Base-by-base conservation (phyloP, 2,797 vertebrate genomes). In the Notolepis coatsorum region DNA sequence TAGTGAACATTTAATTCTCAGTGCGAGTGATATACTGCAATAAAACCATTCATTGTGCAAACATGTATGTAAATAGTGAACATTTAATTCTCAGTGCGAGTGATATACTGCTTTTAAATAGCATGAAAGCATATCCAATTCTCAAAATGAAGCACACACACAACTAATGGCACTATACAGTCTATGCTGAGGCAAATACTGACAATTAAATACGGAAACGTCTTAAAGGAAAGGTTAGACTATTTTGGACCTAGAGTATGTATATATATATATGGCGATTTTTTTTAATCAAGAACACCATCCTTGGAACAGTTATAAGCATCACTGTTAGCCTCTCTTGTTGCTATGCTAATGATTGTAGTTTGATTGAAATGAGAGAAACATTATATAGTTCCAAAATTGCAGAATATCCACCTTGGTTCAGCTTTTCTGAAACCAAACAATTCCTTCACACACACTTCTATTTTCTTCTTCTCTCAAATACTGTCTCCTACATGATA, bases 141-240 rank as follows among this genome's bases (percentile, higher is more conserved):
- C 15, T 76, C 65, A 69, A 56, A 64, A 73, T 86, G 86, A 51
- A 73, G 45, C 68, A 42, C 61, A 51, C 59, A 45, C 63, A 41
- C 74, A 57, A 38, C 47, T 56, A 38, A 55, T 68, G 55, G 60
- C 58, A 71, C 59, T 39, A 77, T 67, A 70, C 35, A 62, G 60
- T 78, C 68, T 79, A 88, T 89, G 86, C 85, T 88, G 9, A 10
- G 2, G 18, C 13, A 49, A 84, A 88, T 76, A 84, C 70, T 77
- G 53, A 75, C 68, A 76, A 74, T 39, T 21, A 28, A 55, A 82
- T 57, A 25, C 12, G 7, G n/a, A n/a, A n/a, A n/a, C n/a, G n/a
- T n/a, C n/a, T n/a, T n/a, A n/a, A n/a, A n/a, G n/a, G n/a, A n/a
- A n/a, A n/a, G n/a, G n/a, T n/a, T n/a, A n/a, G n/a, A n/a, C n/a